Percentiles rank a stretch among this genome's conserved stretches.
phyloP scores from a whole-genome alignment of 2,113 vertebrate species.

The Oryzias melastigma region DNA sequence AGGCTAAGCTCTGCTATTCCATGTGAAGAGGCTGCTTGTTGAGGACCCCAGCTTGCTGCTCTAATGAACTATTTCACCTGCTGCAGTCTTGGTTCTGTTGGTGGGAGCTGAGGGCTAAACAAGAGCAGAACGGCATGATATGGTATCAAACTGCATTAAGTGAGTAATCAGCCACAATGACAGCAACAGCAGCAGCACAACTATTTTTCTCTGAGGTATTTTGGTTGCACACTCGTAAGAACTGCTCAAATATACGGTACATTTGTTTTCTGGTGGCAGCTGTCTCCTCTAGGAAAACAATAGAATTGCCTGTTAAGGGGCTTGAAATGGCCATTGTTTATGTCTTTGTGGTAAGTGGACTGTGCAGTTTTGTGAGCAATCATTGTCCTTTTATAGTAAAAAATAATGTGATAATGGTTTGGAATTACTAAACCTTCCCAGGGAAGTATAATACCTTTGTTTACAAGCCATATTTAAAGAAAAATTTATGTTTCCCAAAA shows the following conservation, averaged over 20 bases:
- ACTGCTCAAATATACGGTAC: constrained; percentile 14
- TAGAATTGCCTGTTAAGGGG: constrained; percentile 15
- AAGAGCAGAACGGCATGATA: constrained; percentile 29
- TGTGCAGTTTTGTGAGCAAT: constrained; percentile 26
- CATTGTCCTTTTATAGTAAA: constrained; percentile 13
- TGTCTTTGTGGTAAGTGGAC: not conserved
- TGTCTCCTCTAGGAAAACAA: constrained; percentile 25
- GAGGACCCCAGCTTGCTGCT: constrained; percentile 49
- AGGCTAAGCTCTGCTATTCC: constrained; percentile 62
- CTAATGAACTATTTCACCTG: constrained; percentile 67
- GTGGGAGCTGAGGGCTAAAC: constrained; percentile 46
- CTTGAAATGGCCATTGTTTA: constrained; percentile 26
- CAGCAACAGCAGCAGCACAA: constrained; percentile 3
- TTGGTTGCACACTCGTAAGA: constrained; percentile 25
- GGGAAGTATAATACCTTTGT: too few relatives aligned
- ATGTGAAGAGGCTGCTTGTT: constrained; percentile 63
- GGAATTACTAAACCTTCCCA: too few relatives aligned
- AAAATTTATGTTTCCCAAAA: too few relatives aligned
- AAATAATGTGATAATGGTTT: constrained; percentile 1
- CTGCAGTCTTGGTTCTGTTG: constrained; percentile 46
- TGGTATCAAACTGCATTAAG: constrained; percentile 46
- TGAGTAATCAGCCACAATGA: constrained; percentile 52
- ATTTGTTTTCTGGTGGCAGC: not conserved
- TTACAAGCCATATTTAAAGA: too few relatives aligned
- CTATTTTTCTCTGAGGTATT: constrained; percentile 29